phyloP scores from a whole-genome alignment of 2,113 vertebrate species.

The Ceyx cyanopectus region DNA sequence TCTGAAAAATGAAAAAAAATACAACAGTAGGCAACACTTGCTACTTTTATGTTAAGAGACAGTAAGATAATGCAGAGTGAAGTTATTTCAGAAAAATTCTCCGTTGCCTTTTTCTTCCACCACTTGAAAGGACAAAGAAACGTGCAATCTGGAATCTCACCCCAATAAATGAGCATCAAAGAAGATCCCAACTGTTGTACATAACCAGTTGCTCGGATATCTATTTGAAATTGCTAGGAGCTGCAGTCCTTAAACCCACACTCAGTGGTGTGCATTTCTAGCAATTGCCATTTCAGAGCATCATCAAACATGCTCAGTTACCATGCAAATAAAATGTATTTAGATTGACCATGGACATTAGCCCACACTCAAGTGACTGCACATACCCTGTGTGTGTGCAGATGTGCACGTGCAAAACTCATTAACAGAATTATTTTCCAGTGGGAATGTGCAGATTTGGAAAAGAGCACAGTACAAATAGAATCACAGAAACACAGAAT shows the following conservation, averaged over 20 bases:
- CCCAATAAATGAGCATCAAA: not conserved
- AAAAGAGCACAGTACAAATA: not conserved
- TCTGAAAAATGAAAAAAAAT: constrained; percentile 72
- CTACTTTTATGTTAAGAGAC: not conserved
- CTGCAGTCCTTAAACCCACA: not conserved
- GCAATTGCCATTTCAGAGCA: not conserved
- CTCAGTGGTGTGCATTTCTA: not conserved
- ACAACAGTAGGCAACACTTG: not conserved
- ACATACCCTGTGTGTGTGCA: not conserved
- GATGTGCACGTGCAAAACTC: not conserved
- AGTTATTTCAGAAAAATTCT: not conserved
- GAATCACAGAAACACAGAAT: too few relatives aligned
- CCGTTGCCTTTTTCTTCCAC: not conserved
- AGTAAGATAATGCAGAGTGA: accelerated
- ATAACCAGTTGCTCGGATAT: not conserved
- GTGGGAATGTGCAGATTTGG: not conserved
- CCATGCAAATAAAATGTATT: not conserved
- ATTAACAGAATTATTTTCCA: not conserved
- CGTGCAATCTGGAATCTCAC: not conserved
- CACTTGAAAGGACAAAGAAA: not conserved
- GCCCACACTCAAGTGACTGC: not conserved
- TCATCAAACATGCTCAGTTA: not conserved
- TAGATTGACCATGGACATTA: not conserved
- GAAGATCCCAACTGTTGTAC: not conserved
- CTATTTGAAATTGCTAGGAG: not conserved